Conservation (phyloP, 2,888 invertebrate species). For the Oligia fasciuncula region DNA sequence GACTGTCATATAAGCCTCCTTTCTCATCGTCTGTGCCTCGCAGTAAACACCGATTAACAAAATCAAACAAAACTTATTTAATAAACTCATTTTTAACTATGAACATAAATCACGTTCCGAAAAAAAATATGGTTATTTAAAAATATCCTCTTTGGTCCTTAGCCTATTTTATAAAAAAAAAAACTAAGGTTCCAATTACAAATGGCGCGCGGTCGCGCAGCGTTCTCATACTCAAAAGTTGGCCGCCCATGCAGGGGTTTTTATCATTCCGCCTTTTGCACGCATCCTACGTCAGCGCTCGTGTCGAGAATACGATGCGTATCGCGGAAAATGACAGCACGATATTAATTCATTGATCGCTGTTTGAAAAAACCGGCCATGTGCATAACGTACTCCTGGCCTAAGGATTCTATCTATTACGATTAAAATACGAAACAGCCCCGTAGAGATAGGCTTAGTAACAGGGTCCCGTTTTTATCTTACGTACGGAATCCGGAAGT, state of each 20-base stretch:
- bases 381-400: background rate
- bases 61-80: slow-evolving; percentile 51
- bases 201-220: slow-evolving; percentile 42
- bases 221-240: slow-evolving; percentile 50
- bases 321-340: slow-evolving; percentile 46
- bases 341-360: slow-evolving; percentile 24
- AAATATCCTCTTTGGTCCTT: background rate
- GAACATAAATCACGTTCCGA: slow-evolving; percentile 8
- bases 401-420: background rate
- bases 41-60: slow-evolving; percentile 48
- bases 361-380: background rate
- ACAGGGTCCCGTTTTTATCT: too few species aligned
- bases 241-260: slow-evolving; percentile 60
- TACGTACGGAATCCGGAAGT: background rate
- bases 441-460: background rate
- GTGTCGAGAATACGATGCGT: slow-evolving; percentile 51
- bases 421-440: too few species aligned
- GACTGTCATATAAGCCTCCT: slow-evolving; percentile 60
- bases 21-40: slow-evolving; percentile 49
- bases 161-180: slow-evolving; percentile 31
- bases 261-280: slow-evolving; percentile 62
- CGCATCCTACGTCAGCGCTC: slow-evolving; percentile 59
- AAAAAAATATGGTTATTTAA: slow-evolving; percentile 6
- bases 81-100: slow-evolving; percentile 49
- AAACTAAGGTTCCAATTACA: slow-evolving; percentile 52